Evolutionary conservation across 2,888 invertebrate species (phyloP).

Genomic region (Podotricha telesiphe): DNA sequence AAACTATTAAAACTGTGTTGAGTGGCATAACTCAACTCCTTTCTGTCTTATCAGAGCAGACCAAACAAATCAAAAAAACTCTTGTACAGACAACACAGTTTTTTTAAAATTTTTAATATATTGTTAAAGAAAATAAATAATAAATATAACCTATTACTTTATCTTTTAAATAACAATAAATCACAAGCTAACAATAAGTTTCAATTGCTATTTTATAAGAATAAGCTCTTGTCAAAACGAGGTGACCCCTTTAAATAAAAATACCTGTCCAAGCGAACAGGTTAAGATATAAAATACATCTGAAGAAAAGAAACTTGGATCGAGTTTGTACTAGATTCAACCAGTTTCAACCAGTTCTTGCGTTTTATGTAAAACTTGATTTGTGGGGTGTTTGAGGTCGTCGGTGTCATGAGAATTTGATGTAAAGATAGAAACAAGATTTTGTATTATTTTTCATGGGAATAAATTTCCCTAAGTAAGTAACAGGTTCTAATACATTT

Average conservation of each 20-base stretch:
- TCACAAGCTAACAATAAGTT: not conserved
- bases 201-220: not conserved
- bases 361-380: conserved; percentile 21
- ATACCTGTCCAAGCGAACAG: conserved; percentile 41
- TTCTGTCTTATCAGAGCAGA: too few species aligned
- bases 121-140: too few species aligned
- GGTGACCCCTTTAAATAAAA: conserved; percentile 25
- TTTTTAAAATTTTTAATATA: too few species aligned
- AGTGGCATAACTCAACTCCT: too few species aligned
- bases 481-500: conserved; percentile 10
- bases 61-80: too few species aligned
- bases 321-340: conserved; percentile 32
- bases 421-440: conserved; percentile 21
- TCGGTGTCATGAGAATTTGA: conserved; percentile 34
- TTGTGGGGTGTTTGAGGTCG: conserved; percentile 35
- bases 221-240: conserved; percentile 2
- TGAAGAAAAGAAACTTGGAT: conserved; percentile 25
- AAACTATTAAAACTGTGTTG: too few species aligned
- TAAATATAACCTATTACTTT: too few species aligned
- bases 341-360: conserved; percentile 22
- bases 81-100: too few species aligned
- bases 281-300: conserved; percentile 36
- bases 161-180: not conserved
- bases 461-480: conserved; percentile 10
- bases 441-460: conserved; percentile 23